Evolutionary conservation across 2,888 invertebrate genomes (phyloP).

Genomic region (Venusia cambrica): DNA sequence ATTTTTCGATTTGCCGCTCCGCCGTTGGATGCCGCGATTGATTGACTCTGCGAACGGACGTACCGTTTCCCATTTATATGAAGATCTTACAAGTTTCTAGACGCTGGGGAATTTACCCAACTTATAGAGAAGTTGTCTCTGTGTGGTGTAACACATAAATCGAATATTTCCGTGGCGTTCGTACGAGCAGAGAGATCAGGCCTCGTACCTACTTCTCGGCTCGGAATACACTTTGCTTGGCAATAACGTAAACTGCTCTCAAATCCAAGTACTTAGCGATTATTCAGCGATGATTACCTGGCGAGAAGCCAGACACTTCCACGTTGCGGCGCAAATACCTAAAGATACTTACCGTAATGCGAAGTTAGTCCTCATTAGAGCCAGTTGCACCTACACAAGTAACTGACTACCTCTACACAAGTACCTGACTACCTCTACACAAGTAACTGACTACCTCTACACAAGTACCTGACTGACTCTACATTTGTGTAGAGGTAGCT

Average conservation of each 20-base stretch:
- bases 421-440: no score
- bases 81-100: conserved; percentile 55
- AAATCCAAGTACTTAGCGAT: conserved; percentile 53
- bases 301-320: conserved; percentile 43
- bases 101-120: conserved; percentile 36
- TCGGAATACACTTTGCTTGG: conserved; percentile 44
- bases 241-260: conserved; percentile 50
- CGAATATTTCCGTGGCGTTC: no score
- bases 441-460: no score
- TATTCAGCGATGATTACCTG: conserved; percentile 56
- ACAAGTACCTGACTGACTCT: no score
- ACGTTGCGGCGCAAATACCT: no score
- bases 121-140: conserved; percentile 29
- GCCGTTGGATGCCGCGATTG: conserved; percentile 60
- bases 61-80: conserved; percentile 66
- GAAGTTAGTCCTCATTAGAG: no score
- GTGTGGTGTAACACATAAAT: conserved; percentile 27
- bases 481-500: no score
- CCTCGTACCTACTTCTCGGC: no score
- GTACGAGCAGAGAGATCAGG: no score
- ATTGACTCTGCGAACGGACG: conserved; percentile 59
- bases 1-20: conserved; percentile 70
- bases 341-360: no score
- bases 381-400: no score
- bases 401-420: no score